Percentiles rank a stretch among this genome's conserved stretches.
Conservation (phyloP, 2,113 vertebrate genomes). For the Syrrhaptes paradoxus region DNA sequence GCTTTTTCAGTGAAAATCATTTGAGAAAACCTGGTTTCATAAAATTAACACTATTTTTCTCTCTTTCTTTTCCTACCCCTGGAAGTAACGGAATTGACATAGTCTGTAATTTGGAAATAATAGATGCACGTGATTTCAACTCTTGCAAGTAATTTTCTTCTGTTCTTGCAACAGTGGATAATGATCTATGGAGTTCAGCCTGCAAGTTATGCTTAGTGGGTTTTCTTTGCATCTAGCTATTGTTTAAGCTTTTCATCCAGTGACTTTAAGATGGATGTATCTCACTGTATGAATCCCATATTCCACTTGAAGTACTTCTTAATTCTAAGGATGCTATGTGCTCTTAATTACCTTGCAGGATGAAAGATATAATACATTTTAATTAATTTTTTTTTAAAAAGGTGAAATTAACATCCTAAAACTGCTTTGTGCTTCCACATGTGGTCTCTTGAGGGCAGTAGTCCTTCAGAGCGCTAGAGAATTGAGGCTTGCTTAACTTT, state of each 20-base stretch:
- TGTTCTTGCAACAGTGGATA: background rate
- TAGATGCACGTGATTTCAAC: background rate
- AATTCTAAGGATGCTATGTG: background rate
- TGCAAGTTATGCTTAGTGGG: background rate
- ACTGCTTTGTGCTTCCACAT: background rate
- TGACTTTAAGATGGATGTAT: background rate
- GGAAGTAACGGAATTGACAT: background rate
- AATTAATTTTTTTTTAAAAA: background rate
- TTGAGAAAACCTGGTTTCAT: background rate
- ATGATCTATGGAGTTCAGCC: background rate
- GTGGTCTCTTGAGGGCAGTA: slow-evolving; percentile 64
- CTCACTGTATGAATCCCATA: background rate
- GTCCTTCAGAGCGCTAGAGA: background rate
- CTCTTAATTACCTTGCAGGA: background rate
- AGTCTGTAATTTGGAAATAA: background rate
- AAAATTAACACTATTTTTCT: background rate
- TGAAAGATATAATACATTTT: background rate
- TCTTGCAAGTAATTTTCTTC: background rate
- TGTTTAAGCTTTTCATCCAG: background rate
- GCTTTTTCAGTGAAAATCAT: background rate
- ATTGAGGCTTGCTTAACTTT: background rate
- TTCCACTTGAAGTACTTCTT: background rate
- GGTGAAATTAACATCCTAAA: background rate
- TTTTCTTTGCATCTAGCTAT: background rate
- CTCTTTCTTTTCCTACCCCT: background rate